Evolutionary conservation across 2,888 invertebrate genomes (phyloP), one percentile per base, ranked within the genome.

Genomic region (Dermolepida albohirtum): DNA sequence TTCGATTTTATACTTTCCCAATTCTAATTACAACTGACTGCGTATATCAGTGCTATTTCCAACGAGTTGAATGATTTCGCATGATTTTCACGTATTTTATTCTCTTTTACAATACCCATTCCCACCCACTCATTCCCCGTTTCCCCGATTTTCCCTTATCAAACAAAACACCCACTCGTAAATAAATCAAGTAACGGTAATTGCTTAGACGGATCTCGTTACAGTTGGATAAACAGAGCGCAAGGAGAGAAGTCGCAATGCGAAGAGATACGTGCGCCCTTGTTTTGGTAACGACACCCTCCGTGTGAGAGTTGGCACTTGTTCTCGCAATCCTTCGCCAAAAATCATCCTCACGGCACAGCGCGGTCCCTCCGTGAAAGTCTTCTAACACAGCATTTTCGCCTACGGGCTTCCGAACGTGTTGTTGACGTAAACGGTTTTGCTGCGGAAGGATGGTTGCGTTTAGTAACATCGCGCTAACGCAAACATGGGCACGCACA

Each of bases 281-380:
- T 41, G 41, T 39, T 41, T 57, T 41, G 8, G 34, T 8, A 41
- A 22, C 8, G 17, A 16, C 39, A 16, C 40, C 43, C 41, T 40
- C 14, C 40, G 17, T 22, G 57, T 57, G 57, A 57, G 57, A 57
- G 29, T 57, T 57, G 22, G 14, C 57, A 57, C 57, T 57, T 57
- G 57, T 22, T 55, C 17, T 14, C 40, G 14, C 40, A 4, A 39
- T 34, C 16, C 40, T 11, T 16, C 51, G 34, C 34, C 34, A 17
- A 34, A 34, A 34, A 34, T 34, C 34, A 34, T 34, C 34, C 34
- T 34, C 34, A 10, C 34, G 34, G 10, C 34, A 34, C 34, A 34
- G 34, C 34, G 10, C 51, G 8, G 27, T 12, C 27, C n/a, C 51
- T 16, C 10, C 29, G 16, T 51, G n/a, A n/a, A 29, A 7, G 51